Conservation (phyloP, 2,797 vertebrate genomes). For the Crocidura indochinensis region DNA sequence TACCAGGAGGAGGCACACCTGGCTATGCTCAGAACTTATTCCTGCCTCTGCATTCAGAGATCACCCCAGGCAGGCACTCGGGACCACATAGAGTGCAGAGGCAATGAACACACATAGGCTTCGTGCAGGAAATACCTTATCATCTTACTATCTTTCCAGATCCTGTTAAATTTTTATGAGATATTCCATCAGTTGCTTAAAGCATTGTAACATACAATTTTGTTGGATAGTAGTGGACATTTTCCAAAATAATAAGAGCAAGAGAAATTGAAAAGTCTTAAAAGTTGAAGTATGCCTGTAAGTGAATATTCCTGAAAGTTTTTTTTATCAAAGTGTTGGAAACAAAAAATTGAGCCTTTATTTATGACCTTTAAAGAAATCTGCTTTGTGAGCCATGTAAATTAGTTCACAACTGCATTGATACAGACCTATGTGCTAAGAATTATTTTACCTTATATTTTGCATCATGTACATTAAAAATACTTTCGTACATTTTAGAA, state of each 20-base stretch:
- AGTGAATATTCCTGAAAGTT: conserved; percentile 59
- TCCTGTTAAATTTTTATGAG: conserved; percentile 47
- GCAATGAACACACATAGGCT: too few species aligned
- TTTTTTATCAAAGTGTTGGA: conserved; percentile 44
- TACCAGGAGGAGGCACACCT: too few species aligned
- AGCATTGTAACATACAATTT: conserved; percentile 61
- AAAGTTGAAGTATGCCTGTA: conserved; percentile 49
- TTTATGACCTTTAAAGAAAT: conserved; percentile 38
- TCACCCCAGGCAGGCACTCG: too few species aligned
- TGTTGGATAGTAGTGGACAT: conserved; percentile 8
- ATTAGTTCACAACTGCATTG: conserved; percentile 42
- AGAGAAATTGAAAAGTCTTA: conserved; percentile 24
- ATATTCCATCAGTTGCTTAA: conserved; percentile 11
- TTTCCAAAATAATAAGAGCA: conserved; percentile 40
- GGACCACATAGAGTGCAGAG: too few species aligned
- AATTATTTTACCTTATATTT: conserved; percentile 40
- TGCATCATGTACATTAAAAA: conserved; percentile 9
- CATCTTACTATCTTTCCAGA: too few species aligned
- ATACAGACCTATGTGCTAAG: conserved; percentile 41
- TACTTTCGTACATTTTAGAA: not conserved
- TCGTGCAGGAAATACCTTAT: too few species aligned
- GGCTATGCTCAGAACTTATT: too few species aligned
- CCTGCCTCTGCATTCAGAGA: too few species aligned
- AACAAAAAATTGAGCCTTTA: conserved; percentile 44
- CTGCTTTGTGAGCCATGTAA: conserved; percentile 6